phyloP scores from a whole-genome alignment of 2,113 vertebrate species.

The Pagrus major region DNA sequence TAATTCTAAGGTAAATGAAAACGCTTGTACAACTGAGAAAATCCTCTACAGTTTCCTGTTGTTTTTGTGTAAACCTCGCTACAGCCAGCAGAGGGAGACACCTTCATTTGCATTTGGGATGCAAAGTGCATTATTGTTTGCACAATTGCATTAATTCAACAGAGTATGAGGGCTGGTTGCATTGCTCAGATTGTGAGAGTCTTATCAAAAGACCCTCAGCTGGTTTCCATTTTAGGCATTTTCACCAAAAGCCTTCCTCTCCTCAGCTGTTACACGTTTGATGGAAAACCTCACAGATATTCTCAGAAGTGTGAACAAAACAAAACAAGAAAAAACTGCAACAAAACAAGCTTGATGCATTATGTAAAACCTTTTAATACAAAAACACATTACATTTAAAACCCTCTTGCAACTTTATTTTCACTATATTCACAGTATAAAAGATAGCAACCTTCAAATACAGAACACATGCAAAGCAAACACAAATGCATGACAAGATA shows the following conservation, averaged over 20 bases:
- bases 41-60: background rate
- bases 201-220: background rate
- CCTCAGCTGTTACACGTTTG: conserved; percentile 4
- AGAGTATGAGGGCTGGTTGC: background rate
- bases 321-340: background rate
- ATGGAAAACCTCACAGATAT: background rate
- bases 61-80: background rate
- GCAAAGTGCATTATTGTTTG: background rate
- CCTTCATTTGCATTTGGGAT: conserved; percentile 8
- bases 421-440: background rate
- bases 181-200: conserved; percentile 6
- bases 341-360: background rate
- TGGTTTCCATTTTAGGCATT: background rate
- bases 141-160: background rate
- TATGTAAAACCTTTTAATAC: background rate
- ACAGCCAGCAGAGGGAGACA: conserved; percentile 73
- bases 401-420: no score
- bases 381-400: background rate
- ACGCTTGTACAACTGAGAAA: background rate
- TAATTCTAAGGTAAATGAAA: background rate
- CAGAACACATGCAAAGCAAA: background rate
- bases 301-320: background rate
- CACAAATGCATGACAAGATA: background rate
- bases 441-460: background rate
- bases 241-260: background rate